phyloP scores from a whole-genome alignment of 2,797 vertebrate species.

The Diplodus puntazzo region DNA sequence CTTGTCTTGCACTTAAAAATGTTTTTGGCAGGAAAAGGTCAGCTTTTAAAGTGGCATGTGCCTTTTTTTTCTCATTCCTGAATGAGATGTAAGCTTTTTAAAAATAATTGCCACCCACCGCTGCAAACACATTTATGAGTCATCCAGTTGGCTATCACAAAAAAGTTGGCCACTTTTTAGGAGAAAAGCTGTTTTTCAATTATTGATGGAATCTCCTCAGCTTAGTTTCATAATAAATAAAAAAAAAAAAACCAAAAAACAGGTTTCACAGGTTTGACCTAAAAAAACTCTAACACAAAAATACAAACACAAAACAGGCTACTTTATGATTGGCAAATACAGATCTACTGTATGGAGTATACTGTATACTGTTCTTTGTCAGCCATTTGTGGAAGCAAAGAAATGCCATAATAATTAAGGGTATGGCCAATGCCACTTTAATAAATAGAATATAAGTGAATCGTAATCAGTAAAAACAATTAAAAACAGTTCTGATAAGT shows the following conservation, averaged over 20 bases:
- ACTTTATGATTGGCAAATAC: neutral
- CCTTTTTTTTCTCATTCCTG: slow-evolving; percentile 17
- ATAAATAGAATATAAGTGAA: neutral
- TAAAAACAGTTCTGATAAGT: too few species aligned
- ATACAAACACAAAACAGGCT: neutral
- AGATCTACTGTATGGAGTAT: too few species aligned
- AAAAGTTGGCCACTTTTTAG: neutral
- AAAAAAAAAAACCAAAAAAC: neutral
- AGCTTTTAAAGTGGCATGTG: neutral
- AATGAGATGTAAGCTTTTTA: slow-evolving; percentile 11
- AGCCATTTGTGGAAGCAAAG: neutral
- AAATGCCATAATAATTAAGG: neutral
- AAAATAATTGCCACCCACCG: neutral
- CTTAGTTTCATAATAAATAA: neutral
- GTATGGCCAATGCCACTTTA: neutral
- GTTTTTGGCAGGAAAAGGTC: slow-evolving; percentile 2
- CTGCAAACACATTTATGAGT: slow-evolving; percentile 21
- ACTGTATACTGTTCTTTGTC: neutral
- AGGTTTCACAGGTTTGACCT: neutral
- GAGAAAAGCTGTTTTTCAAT: neutral
- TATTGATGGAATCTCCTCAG: neutral
- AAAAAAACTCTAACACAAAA: neutral
- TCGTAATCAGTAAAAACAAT: neutral
- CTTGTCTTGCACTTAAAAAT: neutral
- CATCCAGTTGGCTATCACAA: neutral